Evolutionary conservation across 2,113 vertebrate genomes (phyloP), one percentile per base, ranked within the genome.

Genomic region (Ivindomyrus marchei): DNA sequence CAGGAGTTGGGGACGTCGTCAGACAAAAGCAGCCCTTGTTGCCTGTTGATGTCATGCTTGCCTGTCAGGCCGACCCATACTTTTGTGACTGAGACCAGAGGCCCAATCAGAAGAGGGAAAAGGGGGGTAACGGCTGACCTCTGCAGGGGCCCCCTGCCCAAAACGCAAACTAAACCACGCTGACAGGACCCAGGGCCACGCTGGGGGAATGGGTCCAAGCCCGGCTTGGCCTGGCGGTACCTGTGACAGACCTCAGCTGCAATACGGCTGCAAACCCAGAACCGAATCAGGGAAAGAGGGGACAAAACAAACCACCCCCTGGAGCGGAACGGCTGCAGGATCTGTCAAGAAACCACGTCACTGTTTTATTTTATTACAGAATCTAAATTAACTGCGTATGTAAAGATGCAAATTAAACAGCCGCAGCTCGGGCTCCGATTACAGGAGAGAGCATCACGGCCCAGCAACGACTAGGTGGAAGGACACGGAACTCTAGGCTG

Each of bases 1-100:
- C 85, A 87, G 17, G 36, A 10, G 21, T 19, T 3, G 39, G 53
- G 85, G 50, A 47, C n/a, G 2, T 19, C 47, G 27, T 52, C 50
- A 87, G n/a, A 87, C 85, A 87, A 56, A 87, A 52, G 85, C 31
- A 17, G 8, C 31, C 27, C 27, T 87, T 87, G 49, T 87, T 53
- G 49, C 11, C 27, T 39, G 87, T 21, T 66, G 39, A 88, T 19
- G 53, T 88, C 87, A 88, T 24, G 9, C n/a, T 9, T 3, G 21
- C 87, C 52, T 88, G 52, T n/a, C 53, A 88, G 36, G 49, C 56
- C 2, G 36, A 17, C 52, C 87, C n/a, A 11, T 19, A 45, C 50
- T n/a, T 47, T n/a, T 52, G 49, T 52, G 85, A 87, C 85, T 53
- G 49, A 53, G 49, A 88, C 27, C 87, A 88, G 52, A 66, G 36